Evolutionary conservation across 2,797 vertebrate species (phyloP), one percentile per base, ranked within the genome.

Genomic region (Thalassophryne amazonica): DNA sequence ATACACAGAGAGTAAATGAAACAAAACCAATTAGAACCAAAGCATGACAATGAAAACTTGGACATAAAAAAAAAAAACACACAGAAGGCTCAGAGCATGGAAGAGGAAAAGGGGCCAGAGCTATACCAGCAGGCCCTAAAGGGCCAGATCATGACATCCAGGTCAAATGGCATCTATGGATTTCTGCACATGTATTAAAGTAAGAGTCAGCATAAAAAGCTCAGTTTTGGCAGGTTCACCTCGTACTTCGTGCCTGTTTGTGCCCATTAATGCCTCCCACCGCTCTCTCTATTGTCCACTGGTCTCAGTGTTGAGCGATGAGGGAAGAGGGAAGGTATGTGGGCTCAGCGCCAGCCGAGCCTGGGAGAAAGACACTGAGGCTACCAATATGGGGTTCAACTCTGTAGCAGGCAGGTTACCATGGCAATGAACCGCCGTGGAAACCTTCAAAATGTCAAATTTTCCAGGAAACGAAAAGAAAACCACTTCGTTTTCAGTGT

Each of bases 311-410:
- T 16, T 1, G 40, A 45, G 29, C 40, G 30, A 32, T n/a, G 40
- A 39, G 62, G 52, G 48, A 35, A 1, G 42, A 19, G 62, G 39
- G 64, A 53, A 74, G 70, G 66, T 78, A 73, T 81, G 73, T 67
- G 76, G 78, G 70, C 76, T 30, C 17, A 0, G 11, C 4, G 78
- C 78, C 81, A 84, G 47, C 41, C 6, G 9, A 7, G 63, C 39
- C 69, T 59, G 67, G 55, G 69, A 76, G 59, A 73, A 45, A 49
- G 68, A 49, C 57, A 63, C 15, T 3, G 7, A 48, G 40, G 58
- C 52, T 15, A 24, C 25, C 50, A 23, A 15, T 15, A 49, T 56
- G 42, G 60, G 56, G 45, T 32, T 46, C 36, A 30, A n/a, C 50
- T 24, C 34, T 46, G 3, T 25, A 63, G 55, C 51, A 27, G 40